These are phyloP conservation scores for Epinephelus moara DNA, from an alignment of 2,113 vertebrate genomes.

Conservation along the genomic window DNA sequence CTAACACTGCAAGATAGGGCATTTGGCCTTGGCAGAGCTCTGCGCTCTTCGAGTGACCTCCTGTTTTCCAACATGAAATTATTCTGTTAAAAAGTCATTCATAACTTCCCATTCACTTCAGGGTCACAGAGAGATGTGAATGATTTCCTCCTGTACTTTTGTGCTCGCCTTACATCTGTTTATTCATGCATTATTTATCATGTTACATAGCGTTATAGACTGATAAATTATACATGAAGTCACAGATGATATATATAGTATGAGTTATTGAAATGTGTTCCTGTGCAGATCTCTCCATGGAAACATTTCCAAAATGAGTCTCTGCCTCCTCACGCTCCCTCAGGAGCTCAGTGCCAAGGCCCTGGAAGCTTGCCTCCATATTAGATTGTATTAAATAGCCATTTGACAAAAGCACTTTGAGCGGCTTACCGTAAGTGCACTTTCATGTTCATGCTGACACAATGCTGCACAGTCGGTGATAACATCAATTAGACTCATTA, in stretches of 20 bases:
- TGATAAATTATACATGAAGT: neutral
- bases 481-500: conserved; percentile 1
- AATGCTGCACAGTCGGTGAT: conserved; percentile 13
- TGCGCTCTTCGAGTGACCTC: too few species aligned
- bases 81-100: neutral
- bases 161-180: neutral
- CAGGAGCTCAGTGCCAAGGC: neutral
- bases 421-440: conserved; percentile 21
- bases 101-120: neutral
- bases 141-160: neutral
- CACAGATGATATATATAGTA: neutral
- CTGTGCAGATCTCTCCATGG: neutral
- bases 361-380: conserved; percentile 21
- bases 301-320: conserved; percentile 4
- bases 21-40: too few species aligned
- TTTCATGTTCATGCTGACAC: conserved; percentile 38
- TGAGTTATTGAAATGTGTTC: neutral
- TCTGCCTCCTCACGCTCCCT: conserved; percentile 1
- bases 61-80: neutral
- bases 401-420: conserved; percentile 43
- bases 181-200: conserved; percentile 13
- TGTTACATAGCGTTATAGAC: neutral
- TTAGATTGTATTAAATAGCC: conserved; percentile 34
- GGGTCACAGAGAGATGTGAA: neutral
- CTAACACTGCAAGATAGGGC: too few species aligned